phyloP scores from a whole-genome alignment of 2,797 vertebrate genomes.

The Tangara arthus region DNA sequence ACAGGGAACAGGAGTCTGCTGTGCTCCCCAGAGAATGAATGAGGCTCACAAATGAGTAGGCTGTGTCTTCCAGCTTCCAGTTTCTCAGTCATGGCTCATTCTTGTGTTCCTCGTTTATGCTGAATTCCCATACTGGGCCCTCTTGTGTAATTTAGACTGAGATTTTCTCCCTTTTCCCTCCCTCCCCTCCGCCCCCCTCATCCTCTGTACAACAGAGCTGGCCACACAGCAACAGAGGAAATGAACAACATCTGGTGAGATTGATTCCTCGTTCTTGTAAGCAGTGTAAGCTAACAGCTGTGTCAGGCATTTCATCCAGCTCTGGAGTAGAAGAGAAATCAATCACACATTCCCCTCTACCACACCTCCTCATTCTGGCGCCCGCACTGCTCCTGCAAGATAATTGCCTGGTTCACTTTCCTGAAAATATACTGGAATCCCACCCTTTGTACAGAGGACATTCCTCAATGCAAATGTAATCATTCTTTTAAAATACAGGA shows the following conservation, averaged over 20 bases:
- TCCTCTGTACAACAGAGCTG: constrained; percentile 58
- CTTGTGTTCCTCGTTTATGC: background rate
- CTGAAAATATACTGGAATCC: constrained; percentile 5
- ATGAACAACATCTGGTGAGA: constrained; percentile 64
- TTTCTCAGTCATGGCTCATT: constrained; percentile 8
- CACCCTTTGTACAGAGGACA: background rate
- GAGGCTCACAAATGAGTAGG: background rate
- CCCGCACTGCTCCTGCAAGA: background rate
- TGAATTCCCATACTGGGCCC: constrained; percentile 63
- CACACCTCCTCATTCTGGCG: constrained; percentile 43
- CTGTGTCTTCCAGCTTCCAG: background rate
- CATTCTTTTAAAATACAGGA: background rate
- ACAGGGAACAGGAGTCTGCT: background rate
- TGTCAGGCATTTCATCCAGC: constrained; percentile 64
- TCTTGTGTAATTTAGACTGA: constrained; percentile 50
- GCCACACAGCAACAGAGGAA: constrained; percentile 73
- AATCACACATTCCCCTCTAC: constrained; percentile 40
- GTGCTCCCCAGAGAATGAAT: background rate
- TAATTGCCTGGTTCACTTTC: background rate
- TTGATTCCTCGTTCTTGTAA: constrained; percentile 59
- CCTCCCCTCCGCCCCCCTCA: background rate
- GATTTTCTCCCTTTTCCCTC: constrained; percentile 36
- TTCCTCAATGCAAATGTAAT: background rate
- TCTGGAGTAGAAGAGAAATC: constrained; percentile 55
- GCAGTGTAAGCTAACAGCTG: constrained; percentile 55